A percentile compares a stretch with the other conserved stretches of the same genome.
These are phyloP conservation scores for Austrolebias charrua DNA, from an alignment of 2,797 vertebrate genomes.

Conservation along the genomic window DNA sequence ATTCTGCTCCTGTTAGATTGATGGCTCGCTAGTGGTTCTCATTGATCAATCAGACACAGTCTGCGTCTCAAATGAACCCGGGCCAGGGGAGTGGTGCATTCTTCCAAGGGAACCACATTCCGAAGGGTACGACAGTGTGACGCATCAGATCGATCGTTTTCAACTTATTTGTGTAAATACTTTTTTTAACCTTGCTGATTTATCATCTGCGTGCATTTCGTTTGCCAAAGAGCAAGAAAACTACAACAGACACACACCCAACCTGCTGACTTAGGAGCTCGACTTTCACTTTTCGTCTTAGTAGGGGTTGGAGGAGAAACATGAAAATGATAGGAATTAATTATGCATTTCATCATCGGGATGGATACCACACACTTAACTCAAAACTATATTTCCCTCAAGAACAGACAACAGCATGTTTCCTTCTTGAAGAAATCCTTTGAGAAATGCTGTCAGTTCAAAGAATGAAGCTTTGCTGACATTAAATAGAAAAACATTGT, in stretches of 20 bases:
- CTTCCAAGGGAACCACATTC: slow-evolving; percentile 68
- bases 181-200: slow-evolving; percentile 78
- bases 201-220: slow-evolving; percentile 57
- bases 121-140: slow-evolving; percentile 69
- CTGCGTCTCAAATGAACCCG: slow-evolving; percentile 79
- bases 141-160: slow-evolving; percentile 69
- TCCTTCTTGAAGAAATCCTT: slow-evolving; percentile 43
- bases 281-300: slow-evolving; percentile 47
- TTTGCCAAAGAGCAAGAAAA: slow-evolving; percentile 40
- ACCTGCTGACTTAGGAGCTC: slow-evolving; percentile 18
- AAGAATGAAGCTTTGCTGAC: slow-evolving; percentile 50
- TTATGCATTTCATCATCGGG: slow-evolving; percentile 76
- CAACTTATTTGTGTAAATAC: slow-evolving; percentile 81
- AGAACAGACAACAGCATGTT: slow-evolving; percentile 43
- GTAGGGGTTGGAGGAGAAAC: slow-evolving; percentile 61
- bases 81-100: slow-evolving; percentile 75
- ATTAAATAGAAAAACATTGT: slow-evolving; percentile 38
- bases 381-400: slow-evolving; percentile 71
- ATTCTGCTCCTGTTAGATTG: slow-evolving; percentile 74
- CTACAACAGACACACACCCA: slow-evolving; percentile 36
- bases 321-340: slow-evolving; percentile 72
- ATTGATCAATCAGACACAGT: slow-evolving; percentile 83
- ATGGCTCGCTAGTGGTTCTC: slow-evolving; percentile 78
- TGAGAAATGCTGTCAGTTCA: slow-evolving; percentile 54
- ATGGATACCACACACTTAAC: slow-evolving; percentile 65